These are phyloP conservation scores for Cyprinodon brontotheroides DNA, from an alignment of 2,113 vertebrate genomes.

Conservation along the genomic window DNA sequence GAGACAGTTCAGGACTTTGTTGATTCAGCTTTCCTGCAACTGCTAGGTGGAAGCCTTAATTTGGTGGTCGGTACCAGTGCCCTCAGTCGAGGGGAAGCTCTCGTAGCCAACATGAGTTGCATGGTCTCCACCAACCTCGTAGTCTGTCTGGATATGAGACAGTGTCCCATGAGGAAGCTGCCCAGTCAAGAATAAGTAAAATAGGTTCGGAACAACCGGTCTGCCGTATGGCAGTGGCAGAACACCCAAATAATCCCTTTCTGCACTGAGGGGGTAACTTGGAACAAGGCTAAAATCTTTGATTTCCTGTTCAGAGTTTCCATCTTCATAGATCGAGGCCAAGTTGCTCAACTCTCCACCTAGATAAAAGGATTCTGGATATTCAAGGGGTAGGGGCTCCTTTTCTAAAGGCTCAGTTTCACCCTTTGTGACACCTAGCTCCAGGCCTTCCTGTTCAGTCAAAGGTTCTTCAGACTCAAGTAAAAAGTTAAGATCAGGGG, in stretches of 20 bases:
- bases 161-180: conserved; percentile 23
- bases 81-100: not conserved
- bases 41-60: not conserved
- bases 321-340: not conserved
- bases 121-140: not conserved
- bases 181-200: conserved; percentile 15
- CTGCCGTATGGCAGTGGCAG: accelerated
- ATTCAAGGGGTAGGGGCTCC: not conserved
- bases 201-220: accelerated
- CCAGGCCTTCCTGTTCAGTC: not conserved
- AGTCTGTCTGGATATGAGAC: not conserved
- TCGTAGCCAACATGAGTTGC: conserved; percentile 19
- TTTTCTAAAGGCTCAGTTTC: not conserved
- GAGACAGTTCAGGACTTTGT: not conserved
- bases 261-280: not conserved
- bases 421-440: not conserved
- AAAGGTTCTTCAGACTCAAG: conserved; percentile 5
- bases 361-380: not conserved
- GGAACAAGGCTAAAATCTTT: not conserved
- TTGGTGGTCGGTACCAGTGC: not conserved
- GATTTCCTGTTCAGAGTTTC: conserved; percentile 11
- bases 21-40: not conserved
- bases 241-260: not conserved
- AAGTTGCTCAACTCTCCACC: conserved; percentile 12
- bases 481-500: not conserved